Evolutionary conservation across 2,888 invertebrate genomes (phyloP).

Genomic region (Caenorhabditis plicata): DNA sequence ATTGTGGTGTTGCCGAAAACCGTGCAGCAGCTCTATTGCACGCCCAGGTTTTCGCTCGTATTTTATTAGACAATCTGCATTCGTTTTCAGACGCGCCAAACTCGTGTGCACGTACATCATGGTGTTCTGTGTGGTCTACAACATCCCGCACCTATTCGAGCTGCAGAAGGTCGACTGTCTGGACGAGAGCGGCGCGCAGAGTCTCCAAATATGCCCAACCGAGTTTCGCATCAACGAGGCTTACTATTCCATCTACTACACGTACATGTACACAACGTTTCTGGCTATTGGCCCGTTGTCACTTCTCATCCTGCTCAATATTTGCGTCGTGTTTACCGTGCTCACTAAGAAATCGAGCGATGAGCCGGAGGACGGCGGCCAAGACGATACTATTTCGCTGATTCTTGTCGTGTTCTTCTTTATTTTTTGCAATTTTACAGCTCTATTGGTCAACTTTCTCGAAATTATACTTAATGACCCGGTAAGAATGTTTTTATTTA

Average conservation of each 20-base stretch:
- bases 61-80: neutral
- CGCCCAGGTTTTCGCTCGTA: constrained; percentile 34
- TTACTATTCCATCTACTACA: constrained; percentile 64
- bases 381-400: constrained; percentile 60
- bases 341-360: constrained; percentile 25
- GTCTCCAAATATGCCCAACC: constrained; percentile 47
- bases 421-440: constrained; percentile 64
- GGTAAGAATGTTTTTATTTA: constrained; percentile 21
- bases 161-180: constrained; percentile 46
- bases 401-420: constrained; percentile 64
- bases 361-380: constrained; percentile 19
- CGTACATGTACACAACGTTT: constrained; percentile 61
- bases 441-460: constrained; percentile 63
- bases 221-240: constrained; percentile 53
- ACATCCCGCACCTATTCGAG: constrained; percentile 63
- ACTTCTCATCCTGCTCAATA: constrained; percentile 58
- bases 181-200: constrained; percentile 18
- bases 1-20: constrained; percentile 47
- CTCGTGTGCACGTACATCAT: constrained; percentile 51
- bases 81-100: constrained; percentile 55
- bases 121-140: constrained; percentile 55
- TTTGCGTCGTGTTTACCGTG: constrained; percentile 56
- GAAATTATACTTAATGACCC: constrained; percentile 59
- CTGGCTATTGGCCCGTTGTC: constrained; percentile 63
- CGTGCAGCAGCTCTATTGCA: constrained; percentile 55